phyloP scores from a whole-genome alignment of 1,140 invertebrate species.

The Trigoniulus corallinus region DNA sequence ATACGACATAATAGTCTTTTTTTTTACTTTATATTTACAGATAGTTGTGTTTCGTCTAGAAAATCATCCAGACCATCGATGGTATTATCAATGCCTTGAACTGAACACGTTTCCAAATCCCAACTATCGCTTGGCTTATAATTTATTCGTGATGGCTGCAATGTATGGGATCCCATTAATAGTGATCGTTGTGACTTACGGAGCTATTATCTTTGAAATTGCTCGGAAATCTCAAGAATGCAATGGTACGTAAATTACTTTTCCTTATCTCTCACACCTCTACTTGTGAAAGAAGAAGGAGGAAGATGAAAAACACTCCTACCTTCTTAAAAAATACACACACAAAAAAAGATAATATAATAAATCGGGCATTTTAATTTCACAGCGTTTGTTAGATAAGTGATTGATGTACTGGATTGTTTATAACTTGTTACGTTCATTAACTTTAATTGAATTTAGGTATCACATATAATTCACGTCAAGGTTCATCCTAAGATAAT shows the following conservation, averaged over 20 bases:
- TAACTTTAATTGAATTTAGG: too few species aligned
- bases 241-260: constrained; percentile 22
- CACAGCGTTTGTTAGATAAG: too few species aligned
- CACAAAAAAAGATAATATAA: too few species aligned
- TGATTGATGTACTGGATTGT: too few species aligned
- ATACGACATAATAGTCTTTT: too few species aligned
- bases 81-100: constrained; percentile 66
- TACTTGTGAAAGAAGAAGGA: too few species aligned
- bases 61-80: constrained; percentile 48
- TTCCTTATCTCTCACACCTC: too few species aligned
- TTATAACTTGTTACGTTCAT: too few species aligned
- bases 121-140: constrained; percentile 52
- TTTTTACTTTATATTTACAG: constrained; percentile 27
- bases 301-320: constrained; percentile 10
- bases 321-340: too few species aligned
- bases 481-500: too few species aligned
- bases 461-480: too few species aligned
- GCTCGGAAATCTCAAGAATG: constrained; percentile 23
- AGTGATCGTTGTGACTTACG: constrained; percentile 71
- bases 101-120: constrained; percentile 48
- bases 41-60: constrained; percentile 62
- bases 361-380: too few species aligned
- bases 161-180: constrained; percentile 71
- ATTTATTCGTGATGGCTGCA: constrained; percentile 54
- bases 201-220: constrained; percentile 49